Base-by-base conservation (phyloP, 2,888 invertebrate species). In the Parochlus steinenii region DNA sequence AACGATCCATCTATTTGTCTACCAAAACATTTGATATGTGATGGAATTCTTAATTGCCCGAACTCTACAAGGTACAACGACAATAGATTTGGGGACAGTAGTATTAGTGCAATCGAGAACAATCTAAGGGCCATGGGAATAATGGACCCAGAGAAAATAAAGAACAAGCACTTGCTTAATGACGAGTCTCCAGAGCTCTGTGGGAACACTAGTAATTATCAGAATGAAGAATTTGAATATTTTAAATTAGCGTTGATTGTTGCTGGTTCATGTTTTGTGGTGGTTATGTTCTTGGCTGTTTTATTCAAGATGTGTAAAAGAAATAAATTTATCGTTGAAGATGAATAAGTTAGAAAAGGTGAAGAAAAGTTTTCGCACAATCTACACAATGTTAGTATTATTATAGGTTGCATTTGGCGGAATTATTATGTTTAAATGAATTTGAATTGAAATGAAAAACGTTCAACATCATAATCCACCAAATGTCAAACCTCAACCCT, bases 11-110 rank as follows among this genome's bases (percentile, higher is more conserved):
- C 78, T 6, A 64, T 81, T 14, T 89, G 89, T 52, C 83, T 89
- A 50, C 85, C 86, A 5, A 72, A 74, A 14, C 68, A 80, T 47
- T 62, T 87, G 16, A 72, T 89, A 3, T 89, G 89, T 55, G 87
- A 89, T 51, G 87, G 87, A 4, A 71, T 86, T 3, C 68, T 81
- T 11, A 89, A 89, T 54, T 89, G 89, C 54, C 87, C 87, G 2
- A 78, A 78, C 50, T 59, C 71, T 11, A 71, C 76, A 61, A 50
- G 29, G 19, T 14, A 27, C 22, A 34, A 28, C 16, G 63, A 64
- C 17, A 63, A 62, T 38, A 51, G 55, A 41, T 3, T 20, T 7
- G n/a, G n/a, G n/a, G n/a, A n/a, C n/a, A n/a, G n/a, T 56, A 43
- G 36, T 48, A 33, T 50, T 55, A 19, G 50, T 18, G 60, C 70